Conservation (phyloP, 2,113 vertebrate species). For the Rhinolophus sinicus region DNA sequence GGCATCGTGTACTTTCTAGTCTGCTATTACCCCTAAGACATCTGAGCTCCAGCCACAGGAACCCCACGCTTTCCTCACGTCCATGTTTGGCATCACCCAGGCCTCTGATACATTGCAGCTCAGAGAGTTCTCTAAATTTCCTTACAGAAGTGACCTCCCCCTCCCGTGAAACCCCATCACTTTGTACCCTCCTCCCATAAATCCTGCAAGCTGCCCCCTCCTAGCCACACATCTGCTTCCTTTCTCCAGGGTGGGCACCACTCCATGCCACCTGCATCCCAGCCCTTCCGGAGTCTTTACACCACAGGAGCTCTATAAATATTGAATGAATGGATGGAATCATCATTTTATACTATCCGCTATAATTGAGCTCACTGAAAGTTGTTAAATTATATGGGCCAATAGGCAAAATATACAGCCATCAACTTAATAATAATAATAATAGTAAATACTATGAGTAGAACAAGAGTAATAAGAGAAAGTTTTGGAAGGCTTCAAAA, state of each 20-base stretch:
- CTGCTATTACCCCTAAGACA: not conserved
- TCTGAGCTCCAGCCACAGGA: not conserved
- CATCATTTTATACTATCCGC: accelerated
- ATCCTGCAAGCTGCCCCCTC: not conserved
- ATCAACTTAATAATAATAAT: too few species aligned
- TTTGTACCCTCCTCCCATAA: not conserved
- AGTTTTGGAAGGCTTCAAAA: not conserved
- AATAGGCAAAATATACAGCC: not conserved
- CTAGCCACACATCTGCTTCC: not conserved
- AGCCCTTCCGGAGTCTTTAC: not conserved
- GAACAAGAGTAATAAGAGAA: not conserved
- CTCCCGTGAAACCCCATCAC: accelerated
- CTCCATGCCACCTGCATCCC: not conserved
- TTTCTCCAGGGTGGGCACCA: not conserved
- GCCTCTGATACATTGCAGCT: too few species aligned
- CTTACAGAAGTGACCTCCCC: accelerated
- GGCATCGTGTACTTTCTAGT: not conserved
- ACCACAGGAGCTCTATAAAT: not conserved
- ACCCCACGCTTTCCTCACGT: not conserved
- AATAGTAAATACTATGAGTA: accelerated
- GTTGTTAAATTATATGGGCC: accelerated
- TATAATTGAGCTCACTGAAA: not conserved
- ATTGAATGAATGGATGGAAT: not conserved
- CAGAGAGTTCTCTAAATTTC: accelerated
- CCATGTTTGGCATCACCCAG: not conserved